These are phyloP conservation scores for Portunus trituberculatus DNA, from an alignment of 1,140 invertebrate genomes.

Conservation along the genomic window DNA sequence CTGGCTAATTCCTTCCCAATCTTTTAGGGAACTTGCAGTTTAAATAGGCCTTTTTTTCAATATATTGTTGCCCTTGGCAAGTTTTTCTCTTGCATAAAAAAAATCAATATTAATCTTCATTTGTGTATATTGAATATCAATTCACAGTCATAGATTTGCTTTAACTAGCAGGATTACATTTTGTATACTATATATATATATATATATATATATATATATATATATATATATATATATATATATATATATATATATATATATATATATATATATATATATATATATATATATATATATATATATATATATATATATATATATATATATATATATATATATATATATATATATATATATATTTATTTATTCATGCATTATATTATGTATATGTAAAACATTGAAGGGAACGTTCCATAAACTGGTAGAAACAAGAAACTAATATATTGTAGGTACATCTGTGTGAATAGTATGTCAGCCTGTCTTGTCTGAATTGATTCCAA, in stretches of 20 bases:
- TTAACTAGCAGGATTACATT: neutral
- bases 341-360: constrained; percentile 49
- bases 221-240: constrained; percentile 46
- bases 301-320: constrained; percentile 47
- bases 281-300: constrained; percentile 53
- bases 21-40: no score
- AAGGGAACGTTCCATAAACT: no score
- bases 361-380: neutral
- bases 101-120: neutral
- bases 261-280: constrained; percentile 38
- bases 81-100: no score
- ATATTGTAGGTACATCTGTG: no score
- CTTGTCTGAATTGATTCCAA: no score
- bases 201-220: constrained; percentile 31
- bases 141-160: constrained; percentile 48
- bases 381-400: no score
- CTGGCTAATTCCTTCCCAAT: no score
- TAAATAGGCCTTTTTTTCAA: no score
- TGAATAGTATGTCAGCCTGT: no score
- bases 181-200: no score
- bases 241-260: constrained; percentile 48
- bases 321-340: constrained; percentile 38
- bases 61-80: no score
- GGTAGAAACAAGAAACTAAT: no score
- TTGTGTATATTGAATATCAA: constrained; percentile 4